These are phyloP conservation scores for Piscicola geometra DNA, from an alignment of 2,888 invertebrate species.

Conservation along the genomic window DNA sequence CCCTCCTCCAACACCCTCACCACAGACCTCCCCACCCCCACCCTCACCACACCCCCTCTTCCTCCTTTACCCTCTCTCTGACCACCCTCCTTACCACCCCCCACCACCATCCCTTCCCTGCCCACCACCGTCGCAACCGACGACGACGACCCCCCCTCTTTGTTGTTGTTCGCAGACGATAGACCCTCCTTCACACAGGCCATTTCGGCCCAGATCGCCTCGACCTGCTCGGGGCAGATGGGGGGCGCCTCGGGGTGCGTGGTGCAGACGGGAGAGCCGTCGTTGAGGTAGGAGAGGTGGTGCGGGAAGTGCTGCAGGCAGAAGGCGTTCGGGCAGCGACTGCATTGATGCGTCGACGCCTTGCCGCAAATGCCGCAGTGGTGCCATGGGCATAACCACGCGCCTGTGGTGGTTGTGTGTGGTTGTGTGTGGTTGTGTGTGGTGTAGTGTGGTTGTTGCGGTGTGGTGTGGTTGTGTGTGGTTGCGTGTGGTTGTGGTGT, in stretches of 20 bases:
- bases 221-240: conserved; percentile 24
- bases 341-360: conserved; percentile 56
- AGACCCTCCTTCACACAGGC: conserved; percentile 2
- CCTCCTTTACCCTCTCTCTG: background rate
- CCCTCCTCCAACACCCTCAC: background rate
- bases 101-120: conserved; percentile 2
- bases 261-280: conserved; percentile 36
- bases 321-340: conserved; percentile 60
- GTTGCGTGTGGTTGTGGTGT: no score
- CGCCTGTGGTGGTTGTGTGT: conserved; percentile 51
- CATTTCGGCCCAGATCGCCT: conserved; percentile 27
- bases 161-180: background rate
- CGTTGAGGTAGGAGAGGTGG: conserved; percentile 45
- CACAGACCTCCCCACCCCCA: background rate
- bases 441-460: no score
- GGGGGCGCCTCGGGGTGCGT: conserved; percentile 37
- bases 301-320: conserved; percentile 54
- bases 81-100: background rate
- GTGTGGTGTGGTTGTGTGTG: no score
- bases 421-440: no score
- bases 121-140: background rate
- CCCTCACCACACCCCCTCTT: background rate
- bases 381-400: conserved; percentile 63
- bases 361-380: conserved; percentile 60
- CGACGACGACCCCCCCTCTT: background rate